These are phyloP conservation scores for Polietes domitor DNA, from an alignment of 2,888 invertebrate species.

Conservation along the genomic window DNA sequence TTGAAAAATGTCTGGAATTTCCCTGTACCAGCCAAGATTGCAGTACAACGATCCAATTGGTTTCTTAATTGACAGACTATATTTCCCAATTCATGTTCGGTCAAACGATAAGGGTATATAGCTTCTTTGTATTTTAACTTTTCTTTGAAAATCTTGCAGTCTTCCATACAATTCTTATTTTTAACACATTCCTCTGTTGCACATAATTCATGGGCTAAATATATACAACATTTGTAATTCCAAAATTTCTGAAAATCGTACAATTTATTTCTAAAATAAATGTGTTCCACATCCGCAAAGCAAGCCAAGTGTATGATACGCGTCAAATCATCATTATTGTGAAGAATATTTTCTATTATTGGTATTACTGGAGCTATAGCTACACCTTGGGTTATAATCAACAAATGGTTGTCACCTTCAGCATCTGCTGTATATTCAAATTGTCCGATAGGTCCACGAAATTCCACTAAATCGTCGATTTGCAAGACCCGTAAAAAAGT, in stretches of 20 bases:
- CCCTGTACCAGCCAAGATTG: conserved; percentile 71
- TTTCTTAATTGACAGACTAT: conserved; percentile 48
- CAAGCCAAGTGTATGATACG: conserved; percentile 85
- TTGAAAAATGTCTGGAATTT: conserved; percentile 70
- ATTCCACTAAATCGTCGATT: conserved; percentile 82
- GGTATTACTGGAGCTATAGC: conserved; percentile 88
- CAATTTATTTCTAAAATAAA: conserved; percentile 85
- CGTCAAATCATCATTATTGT: conserved; percentile 86
- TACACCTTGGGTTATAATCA: conserved; percentile 87
- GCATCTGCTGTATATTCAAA: conserved; percentile 64
- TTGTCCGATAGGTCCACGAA: conserved; percentile 86
- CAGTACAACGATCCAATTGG: conserved; percentile 52
- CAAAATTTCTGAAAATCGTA: conserved; percentile 84
- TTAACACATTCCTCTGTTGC: conserved; percentile 43
- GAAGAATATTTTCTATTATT: conserved; percentile 84
- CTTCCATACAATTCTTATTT: conserved; percentile 50
- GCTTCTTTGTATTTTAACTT: conserved; percentile 75
- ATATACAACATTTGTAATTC: conserved; percentile 88
- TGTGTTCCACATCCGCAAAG: conserved; percentile 82
- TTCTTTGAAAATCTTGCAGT: conserved; percentile 70
- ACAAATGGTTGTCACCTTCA: conserved; percentile 71
- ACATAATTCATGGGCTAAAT: conserved; percentile 81
- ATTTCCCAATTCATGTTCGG: conserved; percentile 63
- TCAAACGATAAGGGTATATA: conserved; percentile 68
- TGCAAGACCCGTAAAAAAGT: conserved; percentile 81